Evolutionary conservation across 2,888 invertebrate species (phyloP), one percentile per base, ranked within the genome.

Genomic region (Agrochola circellaris): DNA sequence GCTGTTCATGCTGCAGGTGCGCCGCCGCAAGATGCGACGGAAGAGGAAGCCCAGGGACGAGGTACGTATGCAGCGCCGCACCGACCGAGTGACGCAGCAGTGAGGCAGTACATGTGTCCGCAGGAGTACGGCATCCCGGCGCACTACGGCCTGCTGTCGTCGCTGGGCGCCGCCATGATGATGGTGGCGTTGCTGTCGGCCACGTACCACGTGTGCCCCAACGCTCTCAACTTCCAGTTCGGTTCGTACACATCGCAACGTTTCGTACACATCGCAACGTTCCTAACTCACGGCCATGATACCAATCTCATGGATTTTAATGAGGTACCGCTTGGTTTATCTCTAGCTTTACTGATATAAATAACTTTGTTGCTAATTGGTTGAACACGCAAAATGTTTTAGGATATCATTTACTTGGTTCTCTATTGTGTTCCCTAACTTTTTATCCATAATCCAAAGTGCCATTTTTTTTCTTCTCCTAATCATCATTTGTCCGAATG

Each of bases 191-290:
- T 99, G 79, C 97, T 99, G 78, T 98, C 98, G 85, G 99, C 98
- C 84, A 98, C 98, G 93, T 99, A 99, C 95, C 99, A 99, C 95
- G 97, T 99, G 72, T 99, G 99, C 92, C 99, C 99, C 64, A 99
- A 98, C 95, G 97, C 98, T 84, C 98, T 98, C 86, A 99, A 99
- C 95, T 99, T 99, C 95, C 99, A 99, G 95, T 99, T 99, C 95
- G 99, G 99, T 99, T 61, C 9, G 56, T 45, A n/a, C 34, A 17
- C 34, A 38, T 34, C 20, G 34, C 20, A 34, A 34, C 2, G 2
- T 13, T 34, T 61, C 9, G 56, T 45, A n/a, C 34, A 17, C 34
- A 38, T 34, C 20, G 34, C 20, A 34, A 34, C 2, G 2, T 13
- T 34, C 13, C 2, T 17, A 20, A 34, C 71, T 51, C 26, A 51